These are phyloP conservation scores for Pogona vitticeps DNA, from an alignment of 2,113 vertebrate species.

Conservation along the genomic window DNA sequence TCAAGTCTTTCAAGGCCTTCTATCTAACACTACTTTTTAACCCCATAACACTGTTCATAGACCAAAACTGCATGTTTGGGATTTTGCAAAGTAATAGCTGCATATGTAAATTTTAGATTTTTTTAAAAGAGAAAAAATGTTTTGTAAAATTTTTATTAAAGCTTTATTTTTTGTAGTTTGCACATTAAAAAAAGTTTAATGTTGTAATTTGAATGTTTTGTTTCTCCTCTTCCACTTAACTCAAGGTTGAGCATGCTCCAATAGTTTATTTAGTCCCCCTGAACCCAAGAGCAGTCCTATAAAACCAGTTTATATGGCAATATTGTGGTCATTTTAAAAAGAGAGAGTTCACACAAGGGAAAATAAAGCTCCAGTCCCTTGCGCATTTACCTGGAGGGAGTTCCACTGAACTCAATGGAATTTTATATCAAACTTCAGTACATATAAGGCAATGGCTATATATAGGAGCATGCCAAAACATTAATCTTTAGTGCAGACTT, in stretches of 20 bases:
- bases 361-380: neutral
- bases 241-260: neutral
- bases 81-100: slow-evolving; percentile 25
- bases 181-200: slow-evolving; percentile 40
- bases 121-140: slow-evolving; percentile 3
- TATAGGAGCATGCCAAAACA: no score
- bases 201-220: slow-evolving; percentile 17
- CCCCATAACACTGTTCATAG: slow-evolving; percentile 18
- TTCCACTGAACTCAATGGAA: neutral
- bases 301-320: neutral
- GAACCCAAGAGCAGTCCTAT: neutral
- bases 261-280: neutral
- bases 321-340: neutral
- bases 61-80: slow-evolving; percentile 39
- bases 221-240: neutral
- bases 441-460: no score
- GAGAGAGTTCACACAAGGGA: neutral
- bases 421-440: no score
- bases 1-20: slow-evolving; percentile 22
- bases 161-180: slow-evolving; percentile 45
- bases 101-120: slow-evolving; percentile 32
- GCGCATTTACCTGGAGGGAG: neutral
- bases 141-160: slow-evolving; percentile 39
- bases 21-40: slow-evolving; percentile 37
- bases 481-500: no score